Evolutionary conservation across 1,140 invertebrate genomes (phyloP), one percentile per base, ranked within the genome.

Genomic region (Drosophila pseudoananassae): DNA sequence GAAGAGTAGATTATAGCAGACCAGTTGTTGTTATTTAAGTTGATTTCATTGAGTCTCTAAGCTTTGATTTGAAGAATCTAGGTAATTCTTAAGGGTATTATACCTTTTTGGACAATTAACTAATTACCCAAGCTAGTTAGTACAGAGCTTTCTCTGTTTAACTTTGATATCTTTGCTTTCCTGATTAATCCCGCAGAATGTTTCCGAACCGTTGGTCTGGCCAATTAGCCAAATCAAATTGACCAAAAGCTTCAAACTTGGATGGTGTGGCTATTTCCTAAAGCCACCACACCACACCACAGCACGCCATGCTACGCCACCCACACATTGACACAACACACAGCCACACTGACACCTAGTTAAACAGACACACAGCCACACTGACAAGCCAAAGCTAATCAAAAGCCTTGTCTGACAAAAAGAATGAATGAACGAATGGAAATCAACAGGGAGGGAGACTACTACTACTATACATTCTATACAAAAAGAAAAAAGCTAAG

Each of bases 161-260:
- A 20, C 20, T 20, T 20, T 20, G 20, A 3, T 20, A 20, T 20
- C 20, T 12, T 2, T 4, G 3, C 2, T 8, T 27, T 40, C 29
- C 29, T 36, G 47, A 15, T 27, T 46, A 65, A 69, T 25, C 31
- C 40, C 27, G 47, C 49, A 14, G 29, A 9, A 38, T 23, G 17
- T 69, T 69, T 52, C 31, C 50, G 23, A 45, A 23, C 20, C 52
- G 69, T 38, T 55, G 63, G 14, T 27, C 14, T 56, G 66, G 66
- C 66, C 66, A 70, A 70, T 70, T 70, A 70, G 63, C 25, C 66
- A 70, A 70, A 70, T 70, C 66, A 69, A 70, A 70, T 70, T 70
- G 64, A 66, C 43, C 65, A 60, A 38, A 49, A 66, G 47, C 33
- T n/a, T 15, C 14, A 25, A 40, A 52, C 45, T 64, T 9, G 45